Conservation (phyloP, 1,140 invertebrate genomes). For the Drosophila auraria region DNA sequence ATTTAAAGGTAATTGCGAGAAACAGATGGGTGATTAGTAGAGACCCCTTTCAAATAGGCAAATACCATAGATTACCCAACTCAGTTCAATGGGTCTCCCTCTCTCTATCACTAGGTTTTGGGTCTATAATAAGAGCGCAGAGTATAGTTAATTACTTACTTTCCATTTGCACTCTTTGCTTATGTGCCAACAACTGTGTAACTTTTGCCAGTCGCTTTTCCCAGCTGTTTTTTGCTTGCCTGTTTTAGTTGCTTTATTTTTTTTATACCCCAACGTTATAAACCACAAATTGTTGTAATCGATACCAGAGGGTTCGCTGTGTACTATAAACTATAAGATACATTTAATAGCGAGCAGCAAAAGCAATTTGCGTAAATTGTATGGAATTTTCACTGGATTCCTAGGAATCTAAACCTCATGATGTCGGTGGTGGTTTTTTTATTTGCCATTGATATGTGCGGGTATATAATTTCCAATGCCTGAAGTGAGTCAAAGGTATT, state of each 20-base stretch:
- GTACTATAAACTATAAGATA: not conserved
- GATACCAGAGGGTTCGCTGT: conserved; percentile 4
- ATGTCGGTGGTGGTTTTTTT: conserved; percentile 4
- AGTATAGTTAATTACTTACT: conserved; percentile 50
- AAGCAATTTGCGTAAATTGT: conserved; percentile 12
- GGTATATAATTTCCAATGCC: conserved; percentile 8
- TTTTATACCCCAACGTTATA: not conserved
- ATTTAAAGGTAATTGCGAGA: conserved; percentile 16
- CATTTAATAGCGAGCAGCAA: not conserved
- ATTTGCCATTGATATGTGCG: conserved; percentile 8
- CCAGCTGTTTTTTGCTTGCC: conserved; percentile 8
- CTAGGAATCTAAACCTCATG: conserved; percentile 20
- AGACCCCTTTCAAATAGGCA: conserved; percentile 7
- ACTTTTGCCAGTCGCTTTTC: conserved; percentile 21
- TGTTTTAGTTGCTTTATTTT: not conserved
- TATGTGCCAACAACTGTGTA: conserved; percentile 11
- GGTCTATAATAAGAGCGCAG: conserved; percentile 39
- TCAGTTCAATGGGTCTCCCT: conserved; percentile 4
- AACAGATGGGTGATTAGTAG: not conserved
- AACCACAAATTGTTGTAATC: conserved; percentile 52
- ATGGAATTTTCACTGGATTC: conserved; percentile 35
- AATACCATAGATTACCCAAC: conserved; percentile 25
- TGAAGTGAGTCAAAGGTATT: conserved; percentile 20
- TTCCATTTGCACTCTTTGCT: conserved; percentile 32
- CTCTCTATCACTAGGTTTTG: conserved; percentile 3